These are phyloP conservation scores for Apostichopus japonicus DNA, from an alignment of 35 echinoderm and acorn worm genomes.

Conservation along the genomic window DNA sequence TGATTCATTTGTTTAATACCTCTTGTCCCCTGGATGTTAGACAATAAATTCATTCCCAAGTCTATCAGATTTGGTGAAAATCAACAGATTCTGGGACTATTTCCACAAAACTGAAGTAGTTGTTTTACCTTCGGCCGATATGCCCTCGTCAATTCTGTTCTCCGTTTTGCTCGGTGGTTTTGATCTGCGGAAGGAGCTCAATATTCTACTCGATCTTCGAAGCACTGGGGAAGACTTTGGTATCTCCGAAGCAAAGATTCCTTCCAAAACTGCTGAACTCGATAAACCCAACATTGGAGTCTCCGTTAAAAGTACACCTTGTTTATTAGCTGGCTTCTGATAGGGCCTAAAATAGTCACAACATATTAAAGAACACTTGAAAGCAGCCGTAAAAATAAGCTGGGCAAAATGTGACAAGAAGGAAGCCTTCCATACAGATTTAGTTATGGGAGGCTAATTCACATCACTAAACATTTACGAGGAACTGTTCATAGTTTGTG, in stretches of 20 bases:
- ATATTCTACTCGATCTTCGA: slow-evolving; percentile 17
- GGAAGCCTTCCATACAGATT: too few relatives aligned
- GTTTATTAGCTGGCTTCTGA: neutral
- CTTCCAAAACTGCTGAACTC: slow-evolving; percentile 42
- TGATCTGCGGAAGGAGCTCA: slow-evolving; percentile 36
- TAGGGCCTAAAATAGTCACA: neutral
- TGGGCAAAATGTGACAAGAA: too few relatives aligned
- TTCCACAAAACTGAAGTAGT: neutral
- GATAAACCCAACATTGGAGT: slow-evolving; percentile 4
- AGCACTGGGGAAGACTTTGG: slow-evolving; percentile 16
- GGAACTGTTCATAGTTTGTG: too few relatives aligned
- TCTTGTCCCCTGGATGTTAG: too few relatives aligned
- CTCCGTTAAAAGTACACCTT: neutral
- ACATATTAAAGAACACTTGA: neutral
- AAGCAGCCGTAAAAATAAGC: too few relatives aligned
- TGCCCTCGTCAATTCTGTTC: neutral
- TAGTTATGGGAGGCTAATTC: too few relatives aligned
- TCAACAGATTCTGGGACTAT: neutral
- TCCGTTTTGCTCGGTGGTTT: neutral
- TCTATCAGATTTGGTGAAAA: too few relatives aligned
- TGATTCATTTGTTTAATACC: too few relatives aligned
- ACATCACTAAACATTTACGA: too few relatives aligned
- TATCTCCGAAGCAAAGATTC: slow-evolving; percentile 20
- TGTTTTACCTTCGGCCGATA: neutral
- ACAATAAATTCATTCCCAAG: too few relatives aligned